Evolutionary conservation across 1,140 invertebrate species (phyloP), one percentile per base, ranked within the genome.

Genomic region (Melanaphis sacchari): DNA sequence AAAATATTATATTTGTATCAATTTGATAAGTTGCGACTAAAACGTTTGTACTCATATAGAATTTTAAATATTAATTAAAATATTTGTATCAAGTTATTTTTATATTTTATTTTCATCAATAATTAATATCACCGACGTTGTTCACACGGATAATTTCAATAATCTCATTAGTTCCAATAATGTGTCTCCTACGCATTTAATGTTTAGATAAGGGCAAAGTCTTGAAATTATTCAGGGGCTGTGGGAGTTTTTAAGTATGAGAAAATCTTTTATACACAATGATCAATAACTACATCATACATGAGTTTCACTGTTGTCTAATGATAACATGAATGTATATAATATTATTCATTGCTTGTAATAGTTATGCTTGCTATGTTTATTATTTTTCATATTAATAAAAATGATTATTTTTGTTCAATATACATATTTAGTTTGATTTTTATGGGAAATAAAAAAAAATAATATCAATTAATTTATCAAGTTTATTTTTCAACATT

Each of bases 301-400:
- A 90, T 22, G 31, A 91, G 52, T 59, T 40, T 40, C 59, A 91
- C 46, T 89, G 87, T 89, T 89, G n/a, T 89, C 87, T 89, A 89
- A 52, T 49, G 46, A 89, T 38, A 52, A 89, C 87, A 52, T 24
- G 21, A 15, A 36, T 49, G 31, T 43, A 85, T 82, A 82, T 40
- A 3, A 43, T 87, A 87, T 87, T 46, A 41, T 85, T 41, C 40
- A 43, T 43, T 31, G 40, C 26, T 43, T 18, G 8, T 26, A 43
- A n/a, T 31, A 31, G 31, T n/a, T n/a, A n/a, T n/a, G n/a, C n/a
- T n/a, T n/a, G n/a, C n/a, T n/a, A 4, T 31, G 24, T 85, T 41
- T 5, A 41, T 87, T 49, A 36, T 46, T 87, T 87, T 46, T 46
- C 31, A 87, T n/a, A 43, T n/a, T 7, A 43, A 46, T 87, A 87